Percentiles rank a stretch among this genome's conserved stretches.
Conservation (phyloP, 2,888 invertebrate species). For the Dasysyrphus tricinctus region DNA sequence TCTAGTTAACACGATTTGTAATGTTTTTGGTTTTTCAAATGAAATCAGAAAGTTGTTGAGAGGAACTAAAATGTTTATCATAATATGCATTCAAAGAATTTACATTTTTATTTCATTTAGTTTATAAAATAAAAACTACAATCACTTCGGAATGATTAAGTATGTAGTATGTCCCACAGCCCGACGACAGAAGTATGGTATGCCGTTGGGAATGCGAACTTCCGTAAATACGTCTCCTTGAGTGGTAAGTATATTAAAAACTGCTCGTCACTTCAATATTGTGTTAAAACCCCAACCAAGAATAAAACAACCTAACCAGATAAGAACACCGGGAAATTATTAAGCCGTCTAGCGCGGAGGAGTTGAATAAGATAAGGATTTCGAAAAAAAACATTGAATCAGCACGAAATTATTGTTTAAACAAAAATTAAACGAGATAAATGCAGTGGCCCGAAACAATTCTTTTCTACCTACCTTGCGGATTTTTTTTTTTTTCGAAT, state of each 20-base stretch:
- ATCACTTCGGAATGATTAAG: neutral
- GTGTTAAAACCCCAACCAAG: conserved; percentile 1
- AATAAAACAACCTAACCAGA: neutral
- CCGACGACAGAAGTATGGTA: neutral
- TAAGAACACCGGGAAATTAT: conserved; percentile 16
- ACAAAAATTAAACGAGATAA: neutral
- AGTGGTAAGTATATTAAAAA: conserved; percentile 25
- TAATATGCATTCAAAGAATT: neutral
- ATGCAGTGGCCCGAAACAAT: neutral
- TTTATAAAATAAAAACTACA: neutral
- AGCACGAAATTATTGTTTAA: neutral
- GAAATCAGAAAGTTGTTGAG: neutral
- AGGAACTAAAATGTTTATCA: neutral
- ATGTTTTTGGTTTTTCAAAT: conserved; percentile 1
- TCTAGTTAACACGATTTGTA: conserved; percentile 20
- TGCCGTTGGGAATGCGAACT: neutral
- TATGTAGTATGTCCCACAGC: neutral
- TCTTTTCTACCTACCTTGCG: conserved; percentile 13
- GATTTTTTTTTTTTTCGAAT: neutral
- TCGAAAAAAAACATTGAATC: neutral
- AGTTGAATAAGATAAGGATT: conserved; percentile 12
- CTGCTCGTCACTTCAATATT: conserved; percentile 6
- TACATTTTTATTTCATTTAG: neutral
- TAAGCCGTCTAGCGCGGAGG: neutral
- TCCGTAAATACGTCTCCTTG: conserved; percentile 25